A percentile compares a stretch with the other conserved stretches of the same genome.
phyloP scores from a whole-genome alignment of 2,797 vertebrate species.

The Amblyraja radiata region DNA sequence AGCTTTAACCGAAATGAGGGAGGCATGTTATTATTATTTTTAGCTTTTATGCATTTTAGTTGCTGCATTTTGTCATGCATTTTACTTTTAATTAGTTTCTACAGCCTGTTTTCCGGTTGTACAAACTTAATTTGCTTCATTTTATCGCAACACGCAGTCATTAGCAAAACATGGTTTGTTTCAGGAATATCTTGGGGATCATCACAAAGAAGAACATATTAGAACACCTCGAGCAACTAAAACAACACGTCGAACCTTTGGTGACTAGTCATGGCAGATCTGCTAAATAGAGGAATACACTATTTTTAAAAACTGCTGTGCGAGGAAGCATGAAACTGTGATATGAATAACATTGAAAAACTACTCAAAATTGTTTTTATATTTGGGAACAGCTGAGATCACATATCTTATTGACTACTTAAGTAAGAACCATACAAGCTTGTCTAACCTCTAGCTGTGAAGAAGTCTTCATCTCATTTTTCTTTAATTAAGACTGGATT shows the following conservation, averaged over 20 bases:
- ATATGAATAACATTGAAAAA: slow-evolving; percentile 40
- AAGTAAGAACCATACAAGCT: not conserved
- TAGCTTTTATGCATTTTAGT: slow-evolving; percentile 6
- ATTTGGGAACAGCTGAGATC: not conserved
- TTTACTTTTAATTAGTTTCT: slow-evolving; percentile 32
- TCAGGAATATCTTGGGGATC: slow-evolving; percentile 99
- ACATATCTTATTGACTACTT: not conserved
- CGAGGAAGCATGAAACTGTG: slow-evolving; percentile 82
- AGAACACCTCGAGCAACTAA: slow-evolving; percentile 99
- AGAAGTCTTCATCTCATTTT: not conserved
- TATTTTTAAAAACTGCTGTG: slow-evolving; percentile 55
- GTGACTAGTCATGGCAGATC: slow-evolving; percentile 88
- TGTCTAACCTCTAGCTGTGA: slow-evolving; percentile 8
- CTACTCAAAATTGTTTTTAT: slow-evolving; percentile 1
- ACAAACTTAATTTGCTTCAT: slow-evolving; percentile 41
- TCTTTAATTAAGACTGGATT: not conserved
- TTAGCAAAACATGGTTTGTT: slow-evolving; percentile 94
- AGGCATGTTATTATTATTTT: not conserved
- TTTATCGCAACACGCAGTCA: slow-evolving; percentile 75
- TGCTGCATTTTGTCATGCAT: slow-evolving; percentile 15
- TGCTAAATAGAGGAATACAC: slow-evolving; percentile 60
- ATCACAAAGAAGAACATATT: slow-evolving; percentile 99
- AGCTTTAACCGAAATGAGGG: not conserved
- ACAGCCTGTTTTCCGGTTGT: slow-evolving; percentile 45
- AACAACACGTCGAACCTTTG: slow-evolving; percentile 90